Base-by-base conservation (phyloP, 2,797 vertebrate genomes). In the Hyperoplus immaculatus region DNA sequence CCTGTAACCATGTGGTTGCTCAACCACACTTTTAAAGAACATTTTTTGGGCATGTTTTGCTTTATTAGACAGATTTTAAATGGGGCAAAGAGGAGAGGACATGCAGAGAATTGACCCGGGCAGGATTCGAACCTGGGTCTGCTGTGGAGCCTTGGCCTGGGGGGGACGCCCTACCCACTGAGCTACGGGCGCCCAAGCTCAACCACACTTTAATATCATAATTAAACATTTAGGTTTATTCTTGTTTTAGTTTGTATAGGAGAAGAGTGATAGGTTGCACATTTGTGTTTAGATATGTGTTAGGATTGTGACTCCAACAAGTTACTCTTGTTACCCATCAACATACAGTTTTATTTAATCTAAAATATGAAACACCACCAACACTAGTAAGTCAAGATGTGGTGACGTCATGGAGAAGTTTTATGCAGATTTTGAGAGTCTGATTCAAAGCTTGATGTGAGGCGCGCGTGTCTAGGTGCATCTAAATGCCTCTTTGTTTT, bases 401-500 rank as follows among this genome's bases (percentile, higher is more conserved):
- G 53, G 47, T 70, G 46, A 60, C 18, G 42, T 54, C 57, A 69
- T 43, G 51, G 61, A 42, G 64, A 61, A 57, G 43, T 75, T 78
- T 66, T 71, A 67, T 56, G 49, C 36, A 45, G 61, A 72, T 53
- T 73, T 58, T 80, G 64, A 42, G 70, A 71, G 77, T 75, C 63
- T 82, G 80, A 81, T 65, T 79, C 67, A 83, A 62, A 45, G 70
- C 61, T 77, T 63, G 50, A 62, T 58, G 47, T 63, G 38, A 58
- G 54, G 56, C 50, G n/a, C 71, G 59, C 43, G 46, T 21, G 61
- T 78, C 75, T 81, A 60, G 51, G 85, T 69, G 80, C 73, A 58
- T 21, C 63, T 29, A 12, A 45, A 58, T 55, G 41, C 3, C 29
- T 62, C 38, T 70, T 49, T 74, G 43, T 63, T 51, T 58, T 50